These are phyloP conservation scores for Macroglossus sobrinus DNA, from an alignment of 2,113 vertebrate genomes.

Conservation along the genomic window DNA sequence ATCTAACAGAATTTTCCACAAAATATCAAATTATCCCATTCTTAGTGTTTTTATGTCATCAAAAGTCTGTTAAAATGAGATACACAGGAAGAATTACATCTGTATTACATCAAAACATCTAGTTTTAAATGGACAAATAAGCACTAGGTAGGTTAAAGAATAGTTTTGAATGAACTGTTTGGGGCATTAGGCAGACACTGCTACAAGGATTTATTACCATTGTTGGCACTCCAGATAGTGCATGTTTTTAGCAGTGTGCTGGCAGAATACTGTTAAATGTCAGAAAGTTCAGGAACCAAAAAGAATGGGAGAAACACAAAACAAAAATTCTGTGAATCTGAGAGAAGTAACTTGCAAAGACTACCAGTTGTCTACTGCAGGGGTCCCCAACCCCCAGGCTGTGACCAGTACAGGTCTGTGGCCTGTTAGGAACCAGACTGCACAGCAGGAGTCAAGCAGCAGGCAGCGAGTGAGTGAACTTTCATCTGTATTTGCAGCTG, in stretches of 20 bases:
- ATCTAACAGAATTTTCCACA: neutral
- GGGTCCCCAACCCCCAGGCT: too few relatives aligned
- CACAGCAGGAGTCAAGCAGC: too few relatives aligned
- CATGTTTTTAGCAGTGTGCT: neutral
- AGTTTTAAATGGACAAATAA: neutral
- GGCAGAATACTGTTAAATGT: neutral
- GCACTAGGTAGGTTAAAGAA: neutral
- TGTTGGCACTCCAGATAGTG: neutral
- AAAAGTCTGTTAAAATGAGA: neutral
- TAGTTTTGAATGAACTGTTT: neutral
- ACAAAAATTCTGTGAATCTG: neutral
- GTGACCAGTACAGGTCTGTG: too few relatives aligned
- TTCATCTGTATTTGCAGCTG: too few relatives aligned
- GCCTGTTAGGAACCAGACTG: too few relatives aligned
- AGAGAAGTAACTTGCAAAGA: neutral
- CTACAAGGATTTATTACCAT: neutral
- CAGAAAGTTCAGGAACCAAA: neutral
- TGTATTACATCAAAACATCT: neutral
- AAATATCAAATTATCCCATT: slow-evolving; percentile 7
- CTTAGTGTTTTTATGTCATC: neutral
- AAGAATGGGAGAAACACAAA: neutral
- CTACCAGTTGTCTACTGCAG: neutral
- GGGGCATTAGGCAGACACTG: neutral
- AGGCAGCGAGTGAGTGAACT: too few relatives aligned
- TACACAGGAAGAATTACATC: neutral